Evolutionary conservation across 30 jellyfish, hydroid and myxozoan genomes (phyloP).

Genomic region (Chrysaora quinquecirrha): DNA sequence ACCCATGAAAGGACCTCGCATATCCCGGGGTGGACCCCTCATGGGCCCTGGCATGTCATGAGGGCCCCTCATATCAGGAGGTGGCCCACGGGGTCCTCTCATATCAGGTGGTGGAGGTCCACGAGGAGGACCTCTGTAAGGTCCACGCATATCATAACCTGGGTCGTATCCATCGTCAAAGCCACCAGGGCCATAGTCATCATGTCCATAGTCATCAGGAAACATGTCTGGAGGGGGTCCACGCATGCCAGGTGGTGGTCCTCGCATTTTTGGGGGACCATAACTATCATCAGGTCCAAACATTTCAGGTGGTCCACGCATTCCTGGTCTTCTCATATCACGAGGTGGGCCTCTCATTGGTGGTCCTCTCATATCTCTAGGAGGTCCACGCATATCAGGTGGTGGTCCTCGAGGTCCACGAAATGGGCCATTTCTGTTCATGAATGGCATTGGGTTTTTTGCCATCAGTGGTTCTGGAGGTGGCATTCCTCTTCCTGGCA

Average conservation of each 20-base stretch:
- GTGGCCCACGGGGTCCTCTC: slow-evolving; percentile 35
- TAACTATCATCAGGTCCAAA: slow-evolving; percentile 54
- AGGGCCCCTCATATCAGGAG: slow-evolving; percentile 30
- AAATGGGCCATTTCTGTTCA: slow-evolving; percentile 61
- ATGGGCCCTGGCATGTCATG: slow-evolving; percentile 37
- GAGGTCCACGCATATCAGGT: slow-evolving; percentile 63
- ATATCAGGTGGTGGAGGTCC: slow-evolving; percentile 25
- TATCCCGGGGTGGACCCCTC: slow-evolving; percentile 10
- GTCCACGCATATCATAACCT: slow-evolving; percentile 28
- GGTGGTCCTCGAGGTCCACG: slow-evolving; percentile 81
- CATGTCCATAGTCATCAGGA: slow-evolving; percentile 29
- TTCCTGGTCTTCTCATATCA: slow-evolving; percentile 37
- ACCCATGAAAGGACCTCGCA: slow-evolving; percentile 18
- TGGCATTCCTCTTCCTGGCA: background rate
- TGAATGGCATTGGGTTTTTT: slow-evolving; percentile 61
- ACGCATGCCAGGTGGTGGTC: slow-evolving; percentile 64
- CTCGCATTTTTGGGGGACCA: slow-evolving; percentile 67
- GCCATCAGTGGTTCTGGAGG: slow-evolving; percentile 68
- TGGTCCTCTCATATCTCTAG: slow-evolving; percentile 33
- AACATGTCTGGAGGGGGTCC: slow-evolving; percentile 62
- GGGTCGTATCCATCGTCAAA: slow-evolving; percentile 59
- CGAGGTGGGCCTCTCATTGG: slow-evolving; percentile 58
- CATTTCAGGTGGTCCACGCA: slow-evolving; percentile 69
- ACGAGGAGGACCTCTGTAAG: background rate
- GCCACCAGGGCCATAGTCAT: slow-evolving; percentile 30